A percentile compares a stretch with the other conserved stretches of the same genome.
These are phyloP conservation scores for Chaetogeoica ovagalla DNA, from an alignment of 2,888 invertebrate species.

Conservation along the genomic window DNA sequence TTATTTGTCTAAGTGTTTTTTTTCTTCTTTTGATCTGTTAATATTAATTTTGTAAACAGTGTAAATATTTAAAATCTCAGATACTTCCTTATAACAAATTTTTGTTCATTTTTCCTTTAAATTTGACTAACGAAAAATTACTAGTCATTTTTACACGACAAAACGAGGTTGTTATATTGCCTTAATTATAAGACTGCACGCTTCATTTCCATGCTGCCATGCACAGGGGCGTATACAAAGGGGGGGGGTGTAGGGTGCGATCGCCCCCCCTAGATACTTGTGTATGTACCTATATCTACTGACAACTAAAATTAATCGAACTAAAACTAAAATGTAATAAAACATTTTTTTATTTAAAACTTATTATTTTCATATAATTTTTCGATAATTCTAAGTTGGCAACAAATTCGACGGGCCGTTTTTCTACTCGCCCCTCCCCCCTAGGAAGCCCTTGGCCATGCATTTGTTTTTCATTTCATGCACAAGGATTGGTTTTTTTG, in stretches of 20 bases:
- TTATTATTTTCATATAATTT: no score
- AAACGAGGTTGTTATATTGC: conserved; percentile 39
- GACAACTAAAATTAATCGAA: no score
- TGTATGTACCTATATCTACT: no score
- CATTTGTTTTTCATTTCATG: conserved; percentile 45
- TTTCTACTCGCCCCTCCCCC: no score
- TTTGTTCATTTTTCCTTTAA: not conserved
- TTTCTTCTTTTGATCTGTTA: conserved; percentile 3
- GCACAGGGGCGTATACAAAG: no score
- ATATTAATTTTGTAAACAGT: not conserved
- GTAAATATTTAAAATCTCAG: not conserved
- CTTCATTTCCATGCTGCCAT: conserved; percentile 35
- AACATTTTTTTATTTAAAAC: no score
- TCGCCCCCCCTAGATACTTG: no score
- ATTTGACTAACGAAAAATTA: conserved; percentile 41
- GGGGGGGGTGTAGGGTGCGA: no score
- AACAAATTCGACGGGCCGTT: no score
- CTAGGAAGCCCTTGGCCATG: no score
- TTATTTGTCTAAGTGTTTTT: not conserved
- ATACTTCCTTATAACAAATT: conserved; percentile 8
- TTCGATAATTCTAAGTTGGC: no score
- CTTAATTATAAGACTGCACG: conserved; percentile 51
- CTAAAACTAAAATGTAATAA: no score
- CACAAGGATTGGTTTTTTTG: conserved; percentile 38
- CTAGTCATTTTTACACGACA: conserved; percentile 45